Conservation (phyloP, 1,140 invertebrate species). For the Platorchestia sp. region DNA sequence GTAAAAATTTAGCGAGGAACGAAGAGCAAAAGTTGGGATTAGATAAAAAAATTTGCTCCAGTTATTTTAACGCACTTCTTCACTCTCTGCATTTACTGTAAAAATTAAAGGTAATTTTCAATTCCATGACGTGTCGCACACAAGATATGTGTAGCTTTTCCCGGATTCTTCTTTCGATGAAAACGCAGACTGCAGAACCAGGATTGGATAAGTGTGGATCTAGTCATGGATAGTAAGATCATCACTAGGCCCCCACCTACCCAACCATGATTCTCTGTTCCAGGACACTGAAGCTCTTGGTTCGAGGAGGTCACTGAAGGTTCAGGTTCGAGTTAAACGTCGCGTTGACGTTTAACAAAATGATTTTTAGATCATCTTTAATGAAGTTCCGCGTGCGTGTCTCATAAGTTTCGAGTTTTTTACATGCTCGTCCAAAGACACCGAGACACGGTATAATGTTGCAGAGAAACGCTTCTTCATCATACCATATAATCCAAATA, state of each 20-base stretch:
- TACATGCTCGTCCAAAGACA: not conserved
- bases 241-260: slow-evolving; percentile 50
- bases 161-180: not conserved
- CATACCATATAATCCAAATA: not conserved
- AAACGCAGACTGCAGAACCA: not conserved
- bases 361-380: too few relatives aligned
- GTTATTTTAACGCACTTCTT: not conserved
- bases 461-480: not conserved
- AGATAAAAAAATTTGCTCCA: too few relatives aligned
- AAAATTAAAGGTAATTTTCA: not conserved
- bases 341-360: not conserved
- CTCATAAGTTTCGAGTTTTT: not conserved
- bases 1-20: too few relatives aligned
- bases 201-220: slow-evolving; percentile 53
- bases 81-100: not conserved
- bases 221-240: slow-evolving; percentile 39
- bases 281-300: not conserved
- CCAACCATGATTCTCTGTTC: slow-evolving; percentile 25
- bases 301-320: too few relatives aligned
- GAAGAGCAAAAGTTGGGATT: too few relatives aligned
- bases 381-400: not conserved
- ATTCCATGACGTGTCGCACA: not conserved
- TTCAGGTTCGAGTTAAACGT: not conserved
- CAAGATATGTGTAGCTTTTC: not conserved
- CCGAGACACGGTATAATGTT: not conserved